Evolutionary conservation across 2,797 vertebrate genomes (phyloP).

Genomic region (Menidia menidia): DNA sequence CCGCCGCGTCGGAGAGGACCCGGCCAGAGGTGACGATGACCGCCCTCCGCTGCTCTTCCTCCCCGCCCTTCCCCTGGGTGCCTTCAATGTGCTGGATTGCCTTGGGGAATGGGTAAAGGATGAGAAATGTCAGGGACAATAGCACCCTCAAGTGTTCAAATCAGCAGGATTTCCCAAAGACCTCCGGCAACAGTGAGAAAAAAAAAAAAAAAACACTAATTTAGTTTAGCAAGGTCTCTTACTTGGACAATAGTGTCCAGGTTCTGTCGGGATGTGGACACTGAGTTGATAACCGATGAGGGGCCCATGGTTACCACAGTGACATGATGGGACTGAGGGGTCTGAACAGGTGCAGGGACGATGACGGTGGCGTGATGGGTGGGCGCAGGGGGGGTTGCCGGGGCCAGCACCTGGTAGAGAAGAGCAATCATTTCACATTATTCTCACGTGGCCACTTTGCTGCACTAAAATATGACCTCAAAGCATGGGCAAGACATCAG

Average conservation of each 20-base stretch:
- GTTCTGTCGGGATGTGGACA: slow-evolving; percentile 97
- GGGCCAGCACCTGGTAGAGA: slow-evolving; percentile 85
- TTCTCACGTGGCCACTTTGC: neutral
- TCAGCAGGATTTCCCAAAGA: neutral
- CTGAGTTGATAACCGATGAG: slow-evolving; percentile 94
- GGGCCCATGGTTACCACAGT: slow-evolving; percentile 98
- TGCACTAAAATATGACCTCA: neutral
- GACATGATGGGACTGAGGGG: slow-evolving; percentile 90
- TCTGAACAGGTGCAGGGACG: slow-evolving; percentile 91
- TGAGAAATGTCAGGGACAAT: slow-evolving; percentile 9
- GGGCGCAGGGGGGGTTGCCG: slow-evolving; percentile 88
- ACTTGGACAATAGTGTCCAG: slow-evolving; percentile 99
- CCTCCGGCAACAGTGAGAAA: neutral
- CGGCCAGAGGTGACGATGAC: slow-evolving; percentile 92
- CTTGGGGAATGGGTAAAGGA: slow-evolving; percentile 64
- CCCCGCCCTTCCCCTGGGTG: slow-evolving; percentile 89
- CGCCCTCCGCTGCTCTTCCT: slow-evolving; percentile 90
- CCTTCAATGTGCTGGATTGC: slow-evolving; percentile 99
- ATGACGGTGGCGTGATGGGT: slow-evolving; percentile 98
- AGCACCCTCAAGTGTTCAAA: slow-evolving; percentile 59
- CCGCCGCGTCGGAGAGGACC: slow-evolving; percentile 83
- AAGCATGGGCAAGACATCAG: neutral
- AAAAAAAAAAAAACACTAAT: neutral
- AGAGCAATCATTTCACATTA: neutral
- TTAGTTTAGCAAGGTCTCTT: slow-evolving; percentile 13